Conservation (phyloP, 2,113 vertebrate genomes). For the Hylia prasina region DNA sequence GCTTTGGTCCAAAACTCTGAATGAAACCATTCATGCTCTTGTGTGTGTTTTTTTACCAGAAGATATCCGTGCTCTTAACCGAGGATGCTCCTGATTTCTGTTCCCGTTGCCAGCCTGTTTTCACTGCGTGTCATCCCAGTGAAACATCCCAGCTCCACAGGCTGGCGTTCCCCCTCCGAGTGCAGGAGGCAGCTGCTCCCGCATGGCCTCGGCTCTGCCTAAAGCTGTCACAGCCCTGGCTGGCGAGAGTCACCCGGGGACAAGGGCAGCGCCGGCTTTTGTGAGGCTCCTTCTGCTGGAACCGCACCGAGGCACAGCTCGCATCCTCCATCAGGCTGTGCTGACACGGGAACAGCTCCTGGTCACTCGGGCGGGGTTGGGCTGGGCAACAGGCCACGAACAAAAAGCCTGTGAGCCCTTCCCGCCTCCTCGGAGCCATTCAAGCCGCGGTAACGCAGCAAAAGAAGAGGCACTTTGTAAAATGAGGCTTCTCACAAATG, state of each 20-base stretch:
- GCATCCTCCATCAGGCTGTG: background rate
- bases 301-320: background rate
- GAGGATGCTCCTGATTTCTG: background rate
- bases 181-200: background rate
- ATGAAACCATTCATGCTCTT: background rate
- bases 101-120: background rate
- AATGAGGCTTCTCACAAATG: conserved; percentile 30
- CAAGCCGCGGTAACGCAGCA: background rate
- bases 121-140: background rate
- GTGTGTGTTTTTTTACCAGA: background rate
- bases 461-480: background rate
- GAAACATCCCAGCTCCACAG: background rate
- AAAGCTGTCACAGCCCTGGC: background rate
- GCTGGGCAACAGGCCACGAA: background rate
- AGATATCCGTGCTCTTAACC: background rate
- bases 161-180: background rate
- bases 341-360: background rate
- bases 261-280: background rate
- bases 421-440: background rate
- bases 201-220: background rate
- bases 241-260: background rate
- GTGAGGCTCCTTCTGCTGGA: background rate
- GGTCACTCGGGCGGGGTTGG: background rate
- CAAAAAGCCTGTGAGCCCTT: background rate
- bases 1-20: background rate